phyloP scores from a whole-genome alignment of 2,797 vertebrate genomes.

The Anomalospiza imberbis region DNA sequence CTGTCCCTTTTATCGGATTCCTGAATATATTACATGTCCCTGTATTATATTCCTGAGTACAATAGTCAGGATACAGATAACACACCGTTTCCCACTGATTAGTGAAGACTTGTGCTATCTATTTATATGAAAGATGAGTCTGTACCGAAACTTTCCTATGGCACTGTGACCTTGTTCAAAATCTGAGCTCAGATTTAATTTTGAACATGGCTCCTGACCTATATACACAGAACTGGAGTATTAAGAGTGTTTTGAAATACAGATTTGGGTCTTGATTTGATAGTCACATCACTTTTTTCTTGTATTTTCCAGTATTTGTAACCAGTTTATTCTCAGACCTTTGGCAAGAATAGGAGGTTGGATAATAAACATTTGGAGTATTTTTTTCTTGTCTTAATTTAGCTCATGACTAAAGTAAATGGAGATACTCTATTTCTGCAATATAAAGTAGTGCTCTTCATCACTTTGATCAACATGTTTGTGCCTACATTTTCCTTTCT shows the following conservation, averaged over 20 bases:
- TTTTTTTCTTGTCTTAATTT: conserved; percentile 14
- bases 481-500: background rate
- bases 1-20: background rate
- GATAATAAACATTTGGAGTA: background rate
- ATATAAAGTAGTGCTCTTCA: background rate
- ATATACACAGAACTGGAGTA: background rate
- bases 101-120: background rate
- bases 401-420: conserved; percentile 8
- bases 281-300: background rate
- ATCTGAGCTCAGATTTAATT: conserved; percentile 2
- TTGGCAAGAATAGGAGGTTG: background rate
- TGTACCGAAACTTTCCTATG: background rate
- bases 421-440: background rate
- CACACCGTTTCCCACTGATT: background rate
- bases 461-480: background rate
- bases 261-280: background rate
- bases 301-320: background rate
- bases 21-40: background rate
- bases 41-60: background rate
- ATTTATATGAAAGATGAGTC: background rate
- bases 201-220: background rate
- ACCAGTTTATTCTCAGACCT: background rate
- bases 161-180: background rate
- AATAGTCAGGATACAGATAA: background rate
- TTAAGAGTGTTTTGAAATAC: background rate